Percentiles rank a stretch among this genome's conserved stretches.
These are phyloP conservation scores for Magallana ariakensis DNA, from an alignment of 1,140 invertebrate genomes.

Conservation along the genomic window DNA sequence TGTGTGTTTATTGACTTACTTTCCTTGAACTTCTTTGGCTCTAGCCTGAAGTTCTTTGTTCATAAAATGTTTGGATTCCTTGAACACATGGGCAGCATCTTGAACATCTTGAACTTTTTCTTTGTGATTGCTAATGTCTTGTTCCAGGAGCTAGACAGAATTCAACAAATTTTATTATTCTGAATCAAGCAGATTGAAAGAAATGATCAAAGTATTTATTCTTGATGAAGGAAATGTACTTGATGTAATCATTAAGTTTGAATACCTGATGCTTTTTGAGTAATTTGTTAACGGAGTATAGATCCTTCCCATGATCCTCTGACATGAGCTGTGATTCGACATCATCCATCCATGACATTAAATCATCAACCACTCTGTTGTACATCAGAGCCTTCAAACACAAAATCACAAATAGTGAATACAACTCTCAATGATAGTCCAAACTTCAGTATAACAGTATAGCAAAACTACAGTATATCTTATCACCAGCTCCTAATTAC, in stretches of 20 bases:
- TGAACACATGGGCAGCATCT: conserved; percentile 92
- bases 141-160: conserved; percentile 87
- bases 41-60: conserved; percentile 95
- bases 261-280: conserved; percentile 95
- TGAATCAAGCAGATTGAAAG: too few relatives aligned
- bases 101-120: conserved; percentile 95
- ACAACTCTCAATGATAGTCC: too few relatives aligned
- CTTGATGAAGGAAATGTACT: neutral
- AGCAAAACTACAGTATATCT: too few relatives aligned
- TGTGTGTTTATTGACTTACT: conserved; percentile 78
- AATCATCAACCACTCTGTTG: conserved; percentile 88
- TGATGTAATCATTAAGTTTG: neutral
- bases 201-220: too few relatives aligned
- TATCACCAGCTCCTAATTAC: too few relatives aligned
- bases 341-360: conserved; percentile 98
- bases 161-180: neutral
- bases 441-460: too few relatives aligned
- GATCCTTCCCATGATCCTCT: conserved; percentile 98
- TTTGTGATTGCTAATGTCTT: conserved; percentile 93
- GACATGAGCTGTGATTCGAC: conserved; percentile 96
- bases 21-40: conserved; percentile 81
- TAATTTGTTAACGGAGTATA: conserved; percentile 96
- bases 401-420: neutral
- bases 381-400: conserved; percentile 71
- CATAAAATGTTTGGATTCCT: conserved; percentile 96